Evolutionary conservation across 2,797 vertebrate species (phyloP).

Genomic region (Echiichthys vipera): DNA sequence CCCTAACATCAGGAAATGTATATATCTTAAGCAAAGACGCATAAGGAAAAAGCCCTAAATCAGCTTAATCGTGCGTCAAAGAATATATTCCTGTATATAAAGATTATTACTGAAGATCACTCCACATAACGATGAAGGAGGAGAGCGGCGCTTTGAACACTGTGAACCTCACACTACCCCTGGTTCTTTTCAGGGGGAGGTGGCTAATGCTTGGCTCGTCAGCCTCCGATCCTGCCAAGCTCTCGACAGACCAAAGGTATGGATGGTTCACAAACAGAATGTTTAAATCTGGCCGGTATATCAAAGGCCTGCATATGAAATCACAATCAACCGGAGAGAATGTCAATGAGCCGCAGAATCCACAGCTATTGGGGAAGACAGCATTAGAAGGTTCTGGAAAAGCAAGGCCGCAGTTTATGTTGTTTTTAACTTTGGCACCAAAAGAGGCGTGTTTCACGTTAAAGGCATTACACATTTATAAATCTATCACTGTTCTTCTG

Average conservation of each 20-base stretch:
- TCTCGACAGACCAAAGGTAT: constrained; percentile 83
- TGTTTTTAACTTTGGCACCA: neutral
- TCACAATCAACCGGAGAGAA: constrained; percentile 79
- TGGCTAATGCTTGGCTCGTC: constrained; percentile 78
- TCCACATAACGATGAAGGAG: constrained; percentile 63
- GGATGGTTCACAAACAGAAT: constrained; percentile 84
- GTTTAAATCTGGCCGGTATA: constrained; percentile 82
- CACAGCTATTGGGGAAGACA: constrained; percentile 38
- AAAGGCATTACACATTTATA: no score
- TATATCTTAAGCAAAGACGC: neutral
- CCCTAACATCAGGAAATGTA: neutral
- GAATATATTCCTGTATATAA: neutral
- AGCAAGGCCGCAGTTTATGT: neutral
- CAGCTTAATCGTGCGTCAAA: neutral
- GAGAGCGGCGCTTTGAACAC: constrained; percentile 73
- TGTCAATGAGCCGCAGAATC: constrained; percentile 77
- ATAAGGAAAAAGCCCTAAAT: neutral
- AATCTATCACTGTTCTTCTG: no score
- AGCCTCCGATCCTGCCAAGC: constrained; percentile 79
- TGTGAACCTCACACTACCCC: constrained; percentile 59
- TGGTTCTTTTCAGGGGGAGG: constrained; percentile 76
- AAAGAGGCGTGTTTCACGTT: neutral
- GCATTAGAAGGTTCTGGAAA: constrained; percentile 16
- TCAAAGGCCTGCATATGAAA: constrained; percentile 84
- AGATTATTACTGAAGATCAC: constrained; percentile 19